phyloP scores from a whole-genome alignment of 2,113 vertebrate species.

The Tachuris rubrigastra region DNA sequence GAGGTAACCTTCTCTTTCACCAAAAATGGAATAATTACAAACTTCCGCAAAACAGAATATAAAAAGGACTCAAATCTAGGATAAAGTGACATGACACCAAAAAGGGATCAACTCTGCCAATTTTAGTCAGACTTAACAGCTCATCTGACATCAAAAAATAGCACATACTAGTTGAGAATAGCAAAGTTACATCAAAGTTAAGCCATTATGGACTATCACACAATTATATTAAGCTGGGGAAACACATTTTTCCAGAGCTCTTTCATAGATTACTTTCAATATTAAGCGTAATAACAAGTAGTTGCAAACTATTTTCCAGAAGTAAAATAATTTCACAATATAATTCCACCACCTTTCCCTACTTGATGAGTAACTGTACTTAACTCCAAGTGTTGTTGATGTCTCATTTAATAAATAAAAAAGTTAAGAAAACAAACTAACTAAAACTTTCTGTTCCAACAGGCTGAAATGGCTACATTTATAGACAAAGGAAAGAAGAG shows the following conservation, averaged over 20 bases:
- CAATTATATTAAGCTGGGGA: not conserved
- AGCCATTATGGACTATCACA: not conserved
- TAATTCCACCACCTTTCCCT: not conserved
- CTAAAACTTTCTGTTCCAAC: not conserved
- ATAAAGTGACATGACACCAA: not conserved
- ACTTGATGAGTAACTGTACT: not conserved
- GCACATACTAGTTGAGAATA: not conserved
- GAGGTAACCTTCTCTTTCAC: not conserved
- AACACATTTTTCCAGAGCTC: not conserved
- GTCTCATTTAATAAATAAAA: not conserved
- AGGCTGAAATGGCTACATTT: not conserved
- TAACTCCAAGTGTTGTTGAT: not conserved
- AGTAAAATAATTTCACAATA: not conserved
- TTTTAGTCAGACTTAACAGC: not conserved
- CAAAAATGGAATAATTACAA: not conserved
- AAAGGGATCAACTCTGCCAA: not conserved
- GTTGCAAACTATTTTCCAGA: not conserved
- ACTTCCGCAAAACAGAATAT: not conserved
- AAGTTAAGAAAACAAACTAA: not conserved
- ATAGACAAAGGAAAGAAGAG: not conserved
- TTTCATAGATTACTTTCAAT: not conserved
- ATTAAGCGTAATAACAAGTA: not conserved
- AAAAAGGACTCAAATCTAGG: not conserved
- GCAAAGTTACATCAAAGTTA: not conserved
- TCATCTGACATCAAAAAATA: not conserved